Percentiles rank a stretch among this genome's conserved stretches.
These are phyloP conservation scores for Phyllostomus hastatus DNA, from an alignment of 2,113 vertebrate genomes.

Conservation along the genomic window DNA sequence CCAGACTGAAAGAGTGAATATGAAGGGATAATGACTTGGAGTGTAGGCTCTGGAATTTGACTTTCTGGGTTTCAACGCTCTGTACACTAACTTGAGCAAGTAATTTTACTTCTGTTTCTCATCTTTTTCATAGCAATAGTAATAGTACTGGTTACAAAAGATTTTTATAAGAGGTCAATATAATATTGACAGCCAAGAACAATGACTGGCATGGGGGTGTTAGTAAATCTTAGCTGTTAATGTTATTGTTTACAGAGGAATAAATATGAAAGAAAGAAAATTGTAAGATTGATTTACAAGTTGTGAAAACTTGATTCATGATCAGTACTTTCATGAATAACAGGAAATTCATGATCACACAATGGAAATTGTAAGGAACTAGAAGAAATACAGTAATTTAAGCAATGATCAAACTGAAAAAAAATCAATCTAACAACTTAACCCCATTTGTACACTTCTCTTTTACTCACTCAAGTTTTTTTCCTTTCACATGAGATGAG, in stretches of 20 bases:
- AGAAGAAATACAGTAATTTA: neutral
- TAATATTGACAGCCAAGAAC: neutral
- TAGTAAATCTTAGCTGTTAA: neutral
- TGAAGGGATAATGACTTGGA: neutral
- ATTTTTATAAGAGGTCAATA: neutral
- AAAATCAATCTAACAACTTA: neutral
- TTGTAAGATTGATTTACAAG: neutral
- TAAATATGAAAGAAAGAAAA: neutral
- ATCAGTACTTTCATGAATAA: neutral
- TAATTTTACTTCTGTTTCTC: neutral
- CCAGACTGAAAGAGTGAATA: neutral
- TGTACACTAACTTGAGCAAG: neutral
- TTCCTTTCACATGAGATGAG: neutral
- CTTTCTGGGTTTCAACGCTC: neutral
- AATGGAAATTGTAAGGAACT: neutral
- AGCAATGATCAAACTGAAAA: neutral
- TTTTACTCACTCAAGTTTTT: neutral
- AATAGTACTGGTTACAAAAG: neutral
- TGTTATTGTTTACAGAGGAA: neutral
- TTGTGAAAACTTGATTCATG: neutral
- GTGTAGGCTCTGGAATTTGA: neutral
- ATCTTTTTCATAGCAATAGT: neutral
- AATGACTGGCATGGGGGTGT: neutral
- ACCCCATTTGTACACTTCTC: neutral
- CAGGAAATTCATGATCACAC: neutral